These are phyloP conservation scores for Caprella mutica DNA, from an alignment of 2,888 invertebrate genomes.

Conservation along the genomic window DNA sequence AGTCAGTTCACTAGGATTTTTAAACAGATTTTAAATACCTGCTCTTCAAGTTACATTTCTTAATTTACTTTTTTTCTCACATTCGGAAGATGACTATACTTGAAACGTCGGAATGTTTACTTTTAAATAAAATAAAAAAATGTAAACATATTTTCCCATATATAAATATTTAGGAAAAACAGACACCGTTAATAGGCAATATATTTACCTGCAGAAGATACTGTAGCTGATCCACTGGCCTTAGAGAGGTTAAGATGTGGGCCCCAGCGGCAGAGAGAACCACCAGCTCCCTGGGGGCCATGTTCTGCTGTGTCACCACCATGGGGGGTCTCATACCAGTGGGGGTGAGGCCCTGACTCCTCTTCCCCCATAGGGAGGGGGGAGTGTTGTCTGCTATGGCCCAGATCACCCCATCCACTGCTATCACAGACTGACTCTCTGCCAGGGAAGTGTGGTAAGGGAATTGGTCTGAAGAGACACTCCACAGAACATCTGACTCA, in stretches of 20 bases:
- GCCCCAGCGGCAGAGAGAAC: constrained; percentile 77
- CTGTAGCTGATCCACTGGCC: constrained; percentile 76
- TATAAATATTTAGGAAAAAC: too few species aligned
- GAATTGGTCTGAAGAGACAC: constrained; percentile 59
- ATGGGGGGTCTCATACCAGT: constrained; percentile 49
- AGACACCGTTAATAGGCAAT: too few species aligned
- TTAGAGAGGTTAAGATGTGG: constrained; percentile 66
- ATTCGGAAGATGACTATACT: too few species aligned
- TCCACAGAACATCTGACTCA: constrained; percentile 65
- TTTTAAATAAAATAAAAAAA: too few species aligned
- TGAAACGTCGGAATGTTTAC: too few species aligned
- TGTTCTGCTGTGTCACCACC: constrained; percentile 58
- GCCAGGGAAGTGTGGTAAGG: constrained; percentile 52
- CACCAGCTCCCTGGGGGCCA: constrained; percentile 63
- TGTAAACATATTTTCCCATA: too few species aligned
- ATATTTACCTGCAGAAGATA: constrained; percentile 52
- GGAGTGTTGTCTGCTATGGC: constrained; percentile 56
- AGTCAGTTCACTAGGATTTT: too few species aligned
- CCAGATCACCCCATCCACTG: constrained; percentile 79
- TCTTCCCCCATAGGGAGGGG: constrained; percentile 15
- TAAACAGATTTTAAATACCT: too few species aligned
- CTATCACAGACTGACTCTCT: constrained; percentile 64
- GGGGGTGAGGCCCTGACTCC: neutral
- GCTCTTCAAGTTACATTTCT: too few species aligned
- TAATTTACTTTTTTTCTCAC: too few species aligned